Conservation (phyloP, 2,797 vertebrate genomes). For the Sebastes matsubarae region DNA sequence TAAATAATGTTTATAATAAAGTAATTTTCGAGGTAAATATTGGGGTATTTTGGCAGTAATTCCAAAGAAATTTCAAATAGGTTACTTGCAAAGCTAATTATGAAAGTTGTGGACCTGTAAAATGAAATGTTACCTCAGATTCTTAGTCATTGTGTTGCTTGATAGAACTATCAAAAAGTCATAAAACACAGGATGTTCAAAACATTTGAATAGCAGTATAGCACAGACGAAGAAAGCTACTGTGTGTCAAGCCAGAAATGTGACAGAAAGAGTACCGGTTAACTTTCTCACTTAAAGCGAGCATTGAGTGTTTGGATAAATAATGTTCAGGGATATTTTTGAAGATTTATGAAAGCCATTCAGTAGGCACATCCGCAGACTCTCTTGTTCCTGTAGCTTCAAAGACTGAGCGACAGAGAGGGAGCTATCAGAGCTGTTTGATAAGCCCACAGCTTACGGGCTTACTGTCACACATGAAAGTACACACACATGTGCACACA, state of each 20-base stretch:
- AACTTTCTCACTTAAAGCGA: slow-evolving; percentile 15
- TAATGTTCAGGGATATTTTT: slow-evolving; percentile 33
- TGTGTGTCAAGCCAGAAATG: background rate
- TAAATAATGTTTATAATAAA: too few species aligned
- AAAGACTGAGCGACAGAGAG: slow-evolving; percentile 56
- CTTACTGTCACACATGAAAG: slow-evolving; percentile 69
- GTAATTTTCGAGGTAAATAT: too few species aligned
- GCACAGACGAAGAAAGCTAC: background rate
- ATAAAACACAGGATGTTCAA: background rate
- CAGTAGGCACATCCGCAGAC: slow-evolving; percentile 29
- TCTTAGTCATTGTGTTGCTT: background rate
- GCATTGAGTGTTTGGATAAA: slow-evolving; percentile 9
- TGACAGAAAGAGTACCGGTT: slow-evolving; percentile 2
- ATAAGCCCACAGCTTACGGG: slow-evolving; percentile 67
- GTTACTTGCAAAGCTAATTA: too few species aligned
- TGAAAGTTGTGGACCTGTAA: too few species aligned
- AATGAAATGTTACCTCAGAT: background rate
- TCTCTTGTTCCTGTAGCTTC: slow-evolving; percentile 61
- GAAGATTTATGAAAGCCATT: slow-evolving; percentile 37
- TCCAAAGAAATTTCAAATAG: too few species aligned
- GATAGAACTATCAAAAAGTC: background rate
- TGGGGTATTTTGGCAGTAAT: too few species aligned
- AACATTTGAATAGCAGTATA: background rate
- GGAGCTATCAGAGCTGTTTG: slow-evolving; percentile 59
- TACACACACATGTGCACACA: slow-evolving; percentile 26